Percentiles rank a stretch among this genome's conserved stretches.
These are phyloP conservation scores for Hippopotamyrus pictus DNA, from an alignment of 2,797 vertebrate genomes.

Conservation along the genomic window DNA sequence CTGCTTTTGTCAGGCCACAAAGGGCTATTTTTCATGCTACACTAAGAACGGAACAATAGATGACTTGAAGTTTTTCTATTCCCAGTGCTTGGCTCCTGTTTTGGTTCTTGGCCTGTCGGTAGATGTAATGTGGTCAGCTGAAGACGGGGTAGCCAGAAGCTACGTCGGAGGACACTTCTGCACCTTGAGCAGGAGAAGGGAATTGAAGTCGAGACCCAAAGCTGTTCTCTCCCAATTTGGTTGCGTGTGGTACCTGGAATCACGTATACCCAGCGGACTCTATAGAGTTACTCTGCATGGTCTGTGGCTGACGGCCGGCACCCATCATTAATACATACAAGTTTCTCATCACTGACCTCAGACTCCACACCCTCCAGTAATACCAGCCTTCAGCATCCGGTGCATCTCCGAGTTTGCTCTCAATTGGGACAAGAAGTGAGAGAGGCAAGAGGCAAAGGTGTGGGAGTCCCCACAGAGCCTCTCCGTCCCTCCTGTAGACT, in stretches of 20 bases:
- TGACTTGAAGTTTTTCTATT: neutral
- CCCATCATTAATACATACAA: neutral
- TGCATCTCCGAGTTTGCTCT: conserved; percentile 8
- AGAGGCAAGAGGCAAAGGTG: neutral
- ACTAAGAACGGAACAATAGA: neutral
- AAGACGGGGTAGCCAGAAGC: neutral
- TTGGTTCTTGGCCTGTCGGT: neutral
- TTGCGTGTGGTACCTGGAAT: neutral
- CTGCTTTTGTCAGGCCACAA: neutral
- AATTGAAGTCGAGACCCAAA: neutral
- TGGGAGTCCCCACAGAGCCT: neutral
- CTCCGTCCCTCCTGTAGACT: neutral
- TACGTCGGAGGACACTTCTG: neutral
- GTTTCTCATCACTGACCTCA: neutral
- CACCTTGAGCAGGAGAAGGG: neutral
- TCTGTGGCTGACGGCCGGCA: neutral
- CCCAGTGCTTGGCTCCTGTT: neutral
- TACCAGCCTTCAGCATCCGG: neutral
- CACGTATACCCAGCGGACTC: neutral
- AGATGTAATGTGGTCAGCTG: neutral
- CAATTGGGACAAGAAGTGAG: neutral
- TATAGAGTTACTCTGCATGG: neutral
- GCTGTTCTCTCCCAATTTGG: neutral
- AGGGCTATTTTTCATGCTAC: conserved; percentile 5
- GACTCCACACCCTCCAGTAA: neutral